A percentile compares a stretch with the other conserved stretches of the same genome.
phyloP scores from a whole-genome alignment of 2,113 vertebrate species.

The Thinocorus orbignyianus region DNA sequence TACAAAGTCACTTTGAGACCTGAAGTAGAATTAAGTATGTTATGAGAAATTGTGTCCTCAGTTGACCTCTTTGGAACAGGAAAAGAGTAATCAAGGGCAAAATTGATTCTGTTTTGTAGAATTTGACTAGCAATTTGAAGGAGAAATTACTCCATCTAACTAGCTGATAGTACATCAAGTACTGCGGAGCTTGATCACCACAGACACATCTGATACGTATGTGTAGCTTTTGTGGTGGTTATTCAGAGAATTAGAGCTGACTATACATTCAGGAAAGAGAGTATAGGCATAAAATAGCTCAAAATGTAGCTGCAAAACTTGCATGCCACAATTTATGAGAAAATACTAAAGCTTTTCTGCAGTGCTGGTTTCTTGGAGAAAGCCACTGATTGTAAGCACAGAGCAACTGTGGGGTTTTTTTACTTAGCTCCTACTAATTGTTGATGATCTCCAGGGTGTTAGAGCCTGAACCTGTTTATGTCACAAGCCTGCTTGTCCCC shows the following conservation, averaged over 20 bases:
- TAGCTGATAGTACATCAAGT: background rate
- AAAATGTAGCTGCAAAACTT: background rate
- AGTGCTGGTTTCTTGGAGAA: background rate
- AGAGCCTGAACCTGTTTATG: conserved; percentile 43
- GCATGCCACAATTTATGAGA: background rate
- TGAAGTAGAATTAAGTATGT: background rate
- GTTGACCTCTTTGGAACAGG: background rate
- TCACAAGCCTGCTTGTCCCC: conserved; percentile 63
- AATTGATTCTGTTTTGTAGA: background rate
- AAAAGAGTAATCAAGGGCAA: background rate
- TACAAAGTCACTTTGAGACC: background rate
- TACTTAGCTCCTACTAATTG: background rate
- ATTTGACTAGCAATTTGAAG: background rate
- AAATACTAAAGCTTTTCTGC: background rate
- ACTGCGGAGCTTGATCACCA: background rate
- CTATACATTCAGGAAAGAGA: background rate
- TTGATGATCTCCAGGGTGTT: conserved; percentile 21
- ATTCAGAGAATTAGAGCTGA: background rate
- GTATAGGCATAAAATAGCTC: background rate
- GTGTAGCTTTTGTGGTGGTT: background rate
- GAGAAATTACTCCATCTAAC: background rate
- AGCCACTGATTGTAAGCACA: background rate
- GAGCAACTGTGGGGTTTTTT: background rate
- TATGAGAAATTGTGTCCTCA: background rate
- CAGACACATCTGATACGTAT: background rate